Evolutionary conservation across 2,888 invertebrate genomes (phyloP).

Genomic region (Pedicia rivosa): DNA sequence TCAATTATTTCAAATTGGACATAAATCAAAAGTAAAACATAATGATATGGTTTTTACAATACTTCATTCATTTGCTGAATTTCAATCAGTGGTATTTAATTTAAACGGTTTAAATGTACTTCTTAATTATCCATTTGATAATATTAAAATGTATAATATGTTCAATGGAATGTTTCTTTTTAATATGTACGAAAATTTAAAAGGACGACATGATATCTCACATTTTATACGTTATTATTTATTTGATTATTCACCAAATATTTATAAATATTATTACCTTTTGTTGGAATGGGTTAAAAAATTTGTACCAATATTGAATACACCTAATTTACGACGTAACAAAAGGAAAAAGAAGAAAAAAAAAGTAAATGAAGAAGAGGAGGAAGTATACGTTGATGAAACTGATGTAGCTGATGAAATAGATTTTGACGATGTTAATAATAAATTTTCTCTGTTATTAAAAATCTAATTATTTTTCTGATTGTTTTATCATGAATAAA

Average conservation of each 20-base stretch:
- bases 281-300: background rate
- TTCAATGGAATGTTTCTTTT: constrained; percentile 65
- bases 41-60: constrained; percentile 22
- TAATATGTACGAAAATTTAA: constrained; percentile 48
- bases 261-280: background rate
- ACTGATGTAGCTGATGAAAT: constrained; percentile 7
- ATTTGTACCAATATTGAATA: constrained; percentile 22
- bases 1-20: constrained; percentile 27
- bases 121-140: constrained; percentile 40
- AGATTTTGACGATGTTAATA: constrained; percentile 25
- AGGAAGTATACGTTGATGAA: constrained; percentile 7
- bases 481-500: too few relatives aligned
- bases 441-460: constrained; percentile 24
- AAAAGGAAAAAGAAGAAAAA: constrained; percentile 13
- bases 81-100: constrained; percentile 27
- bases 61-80: constrained; percentile 26
- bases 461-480: constrained; percentile 10
- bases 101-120: constrained; percentile 40
- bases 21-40: constrained; percentile 20
- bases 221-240: constrained; percentile 37
- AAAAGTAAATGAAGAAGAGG: constrained; percentile 19
- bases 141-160: constrained; percentile 40
- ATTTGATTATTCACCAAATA: constrained; percentile 20
- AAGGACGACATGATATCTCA: constrained; percentile 36
- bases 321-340: constrained; percentile 11